Evolutionary conservation across 2,888 invertebrate genomes (phyloP), one percentile per base, ranked within the genome.

Genomic region (Selenia dentaria): DNA sequence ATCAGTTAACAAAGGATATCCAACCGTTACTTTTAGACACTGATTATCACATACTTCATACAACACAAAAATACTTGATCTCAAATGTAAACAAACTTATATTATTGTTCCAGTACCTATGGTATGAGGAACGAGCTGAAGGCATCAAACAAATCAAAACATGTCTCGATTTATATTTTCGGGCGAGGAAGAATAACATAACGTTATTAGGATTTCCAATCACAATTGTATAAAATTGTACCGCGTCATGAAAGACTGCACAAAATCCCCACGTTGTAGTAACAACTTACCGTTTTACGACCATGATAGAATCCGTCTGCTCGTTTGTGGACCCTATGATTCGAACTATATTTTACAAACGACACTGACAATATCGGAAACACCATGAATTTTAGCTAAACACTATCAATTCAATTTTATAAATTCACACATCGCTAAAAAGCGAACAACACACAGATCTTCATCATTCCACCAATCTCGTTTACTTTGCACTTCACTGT

Each of bases 271-370:
- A 67, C 62, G 67, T 65, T 67, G 58, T 51, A 18, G 36, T 8
- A 29, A 47, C 58, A 67, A 82, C 90, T 84, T 74, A 91, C 90
- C 89, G 90, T 90, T 91, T 91, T 85, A 91, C 90, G 87, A 90
- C 91, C 91, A 91, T 91, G 88, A 81, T 91, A 89, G 88, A 89
- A 87, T 88, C 90, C 91, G 91, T 91, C 79, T 79, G 83, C 82
- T 87, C 91, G 82, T 82, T 86, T 83, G 82, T 88, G 84, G 91
- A 89, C 84, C 91, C 91, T 90, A 91, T 91, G 91, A 84, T 91
- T 91, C 77, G 84, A 82, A 83, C 67, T 82, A 83, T 82, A 67
- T 67, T 82, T 83, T 78, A 74, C 79, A 79, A 87, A 83, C 71
- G 70, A 62, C 84, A 89, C 89, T 74, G 80, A 74, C 59, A 72